Percentiles rank a stretch among this genome's conserved stretches.
Evolutionary conservation across 2,113 vertebrate genomes (phyloP).

Genomic region (Dascyllus trimaculatus): DNA sequence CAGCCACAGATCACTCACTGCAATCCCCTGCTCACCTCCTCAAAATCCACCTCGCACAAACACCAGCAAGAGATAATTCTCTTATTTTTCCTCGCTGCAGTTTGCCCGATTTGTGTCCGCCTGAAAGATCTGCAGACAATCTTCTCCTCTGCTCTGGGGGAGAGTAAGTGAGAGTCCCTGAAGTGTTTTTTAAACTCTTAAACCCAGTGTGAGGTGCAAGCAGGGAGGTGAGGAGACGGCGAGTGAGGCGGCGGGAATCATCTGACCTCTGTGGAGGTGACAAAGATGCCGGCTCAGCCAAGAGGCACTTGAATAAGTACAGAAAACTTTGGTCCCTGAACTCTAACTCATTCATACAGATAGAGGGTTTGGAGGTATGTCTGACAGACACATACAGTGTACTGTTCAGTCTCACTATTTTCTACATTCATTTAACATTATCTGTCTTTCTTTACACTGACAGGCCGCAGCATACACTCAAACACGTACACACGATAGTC

Average conservation of each 20-base stretch:
- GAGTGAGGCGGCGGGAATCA: background rate
- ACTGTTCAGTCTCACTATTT: background rate
- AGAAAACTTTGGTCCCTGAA: conserved; percentile 9
- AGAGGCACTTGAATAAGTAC: conserved; percentile 30
- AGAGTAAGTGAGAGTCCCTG: conserved; percentile 44
- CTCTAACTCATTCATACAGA: background rate
- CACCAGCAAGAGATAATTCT: conserved; percentile 51
- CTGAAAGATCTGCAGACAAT: conserved; percentile 48
- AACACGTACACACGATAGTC: background rate
- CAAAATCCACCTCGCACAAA: conserved; percentile 36
- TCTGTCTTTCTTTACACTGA: background rate
- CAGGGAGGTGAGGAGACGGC: conserved; percentile 13
- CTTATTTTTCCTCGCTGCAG: conserved; percentile 47
- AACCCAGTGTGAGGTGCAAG: conserved; percentile 31
- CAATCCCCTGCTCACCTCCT: conserved; percentile 11
- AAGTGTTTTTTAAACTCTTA: conserved; percentile 43
- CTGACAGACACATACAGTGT: background rate
- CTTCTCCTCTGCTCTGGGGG: conserved; percentile 18
- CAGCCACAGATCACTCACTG: conserved; percentile 25
- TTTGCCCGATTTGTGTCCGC: conserved; percentile 42
- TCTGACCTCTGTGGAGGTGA: conserved; percentile 4
- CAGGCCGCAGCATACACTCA: too few relatives aligned
- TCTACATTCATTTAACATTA: background rate
- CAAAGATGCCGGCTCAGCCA: conserved; percentile 16
- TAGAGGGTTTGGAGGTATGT: background rate